Evolutionary conservation across 2,113 vertebrate species (phyloP), one percentile per base, ranked within the genome.

Genomic region (Pangasianodon gigas): DNA sequence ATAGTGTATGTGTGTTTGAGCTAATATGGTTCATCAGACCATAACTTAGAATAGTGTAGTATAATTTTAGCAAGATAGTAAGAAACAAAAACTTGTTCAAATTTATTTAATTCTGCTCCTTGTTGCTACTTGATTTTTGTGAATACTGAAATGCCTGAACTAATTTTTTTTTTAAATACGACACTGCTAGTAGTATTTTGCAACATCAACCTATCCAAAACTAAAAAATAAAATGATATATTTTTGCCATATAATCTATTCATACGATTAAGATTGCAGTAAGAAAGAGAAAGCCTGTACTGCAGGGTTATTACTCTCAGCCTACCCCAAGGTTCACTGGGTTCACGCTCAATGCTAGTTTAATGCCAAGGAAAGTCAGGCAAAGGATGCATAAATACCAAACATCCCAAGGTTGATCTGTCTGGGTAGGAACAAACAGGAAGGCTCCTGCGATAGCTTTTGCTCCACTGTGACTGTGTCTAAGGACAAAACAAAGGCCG

Each of bases 351-450:
- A 69, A 71, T 52, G 37, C 48, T 41, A 81, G 14, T 83, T 83
- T 60, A 56, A 56, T 71, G 87, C 48, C 60, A 54, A 71, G 79
- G 79, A 54, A 54, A 41, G 51, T 71, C 79, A 71, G 62, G 48
- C 32, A 83, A 69, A 37, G 83, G 79, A 56, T 4, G 71, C 87
- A 71, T 44, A 16, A 56, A 83, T 52, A 60, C 29, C 60, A 44
- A 37, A 37, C 62, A 54, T 54, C 62, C 48, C 87, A 83, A 88
- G 79, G 87, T 54, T 71, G 79, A 16, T 67, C 37, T 52, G 87
- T 71, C 32, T 54, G n/a, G 60, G 32, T 82, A 62, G 32, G 65
- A 74, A 74, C 65, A 84, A 83, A 89, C 74, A 79, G 56, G 86
- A 51, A 79, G 86, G 65, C 51, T 54, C n/a, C 60, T 44, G 37